These are phyloP conservation scores for Crotalus viridis DNA, from an alignment of 2,113 vertebrate species.

Conservation along the genomic window DNA sequence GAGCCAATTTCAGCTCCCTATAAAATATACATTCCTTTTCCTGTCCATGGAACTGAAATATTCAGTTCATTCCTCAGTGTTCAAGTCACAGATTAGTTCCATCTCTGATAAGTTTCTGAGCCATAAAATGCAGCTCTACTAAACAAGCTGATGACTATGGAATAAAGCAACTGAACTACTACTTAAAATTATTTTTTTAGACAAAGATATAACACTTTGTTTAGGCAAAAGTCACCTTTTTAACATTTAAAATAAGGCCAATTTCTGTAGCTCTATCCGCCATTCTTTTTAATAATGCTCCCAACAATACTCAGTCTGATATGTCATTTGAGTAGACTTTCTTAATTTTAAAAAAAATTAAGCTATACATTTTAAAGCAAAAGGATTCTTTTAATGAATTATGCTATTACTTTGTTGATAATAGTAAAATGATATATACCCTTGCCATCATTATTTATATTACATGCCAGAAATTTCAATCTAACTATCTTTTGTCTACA, in stretches of 20 bases:
- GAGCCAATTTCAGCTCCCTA: conserved; percentile 54
- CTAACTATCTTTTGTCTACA: not conserved
- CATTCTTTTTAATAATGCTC: conserved; percentile 35
- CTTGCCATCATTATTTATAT: not conserved
- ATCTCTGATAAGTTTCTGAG: conserved; percentile 50
- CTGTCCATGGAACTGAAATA: conserved; percentile 42
- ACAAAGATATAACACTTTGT: conserved; percentile 47
- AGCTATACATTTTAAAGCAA: conserved; percentile 20
- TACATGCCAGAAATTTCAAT: not conserved
- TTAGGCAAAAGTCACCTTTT: not conserved
- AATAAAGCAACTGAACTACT: conserved; percentile 62
- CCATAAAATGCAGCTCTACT: conserved; percentile 53
- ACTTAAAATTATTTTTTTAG: conserved; percentile 58
- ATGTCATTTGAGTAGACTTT: conserved; percentile 10
- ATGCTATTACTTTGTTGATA: not conserved
- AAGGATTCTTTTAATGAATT: not conserved
- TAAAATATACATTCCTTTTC: conserved; percentile 52
- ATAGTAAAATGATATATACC: not conserved
- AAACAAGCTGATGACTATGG: conserved; percentile 54
- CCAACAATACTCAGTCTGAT: conserved; percentile 21
- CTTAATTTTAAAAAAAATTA: not conserved
- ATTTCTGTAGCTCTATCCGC: conserved; percentile 23
- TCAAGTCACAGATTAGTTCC: conserved; percentile 38
- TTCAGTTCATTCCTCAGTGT: conserved; percentile 49
- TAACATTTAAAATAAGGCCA: conserved; percentile 35